These are phyloP conservation scores for Sebastolobus altivelis DNA, from an alignment of 2,797 vertebrate genomes.

Conservation along the genomic window DNA sequence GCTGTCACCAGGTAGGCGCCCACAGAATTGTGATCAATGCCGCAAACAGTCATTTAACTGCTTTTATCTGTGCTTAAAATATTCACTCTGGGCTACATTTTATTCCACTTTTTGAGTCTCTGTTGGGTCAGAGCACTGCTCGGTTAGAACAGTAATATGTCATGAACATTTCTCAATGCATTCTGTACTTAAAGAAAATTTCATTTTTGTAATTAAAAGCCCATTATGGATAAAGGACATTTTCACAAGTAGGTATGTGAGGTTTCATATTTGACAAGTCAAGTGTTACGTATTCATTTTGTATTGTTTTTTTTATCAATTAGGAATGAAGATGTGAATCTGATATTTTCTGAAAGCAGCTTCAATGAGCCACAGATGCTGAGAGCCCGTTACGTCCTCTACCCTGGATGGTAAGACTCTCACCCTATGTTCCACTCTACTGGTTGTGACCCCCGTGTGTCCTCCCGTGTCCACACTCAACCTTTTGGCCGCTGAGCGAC, in stretches of 20 bases:
- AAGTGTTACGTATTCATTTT: neutral
- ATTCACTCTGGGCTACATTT: slow-evolving; percentile 37
- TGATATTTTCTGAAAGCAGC: slow-evolving; percentile 92
- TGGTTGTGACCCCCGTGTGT: slow-evolving; percentile 23
- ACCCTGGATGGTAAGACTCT: slow-evolving; percentile 93
- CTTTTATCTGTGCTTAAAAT: slow-evolving; percentile 55
- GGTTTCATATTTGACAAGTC: neutral
- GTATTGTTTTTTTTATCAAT: neutral
- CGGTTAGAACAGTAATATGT: neutral
- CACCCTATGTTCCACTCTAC: neutral
- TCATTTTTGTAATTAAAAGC: neutral
- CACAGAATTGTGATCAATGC: slow-evolving; percentile 62
- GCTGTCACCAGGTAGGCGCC: slow-evolving; percentile 90
- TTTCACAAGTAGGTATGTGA: neutral
- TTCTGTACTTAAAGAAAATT: neutral
- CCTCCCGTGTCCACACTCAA: slow-evolving; percentile 40
- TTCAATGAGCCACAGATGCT: slow-evolving; percentile 93
- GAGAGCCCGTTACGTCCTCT: slow-evolving; percentile 93
- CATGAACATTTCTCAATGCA: neutral
- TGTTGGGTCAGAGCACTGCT: slow-evolving; percentile 31
- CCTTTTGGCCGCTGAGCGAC: slow-evolving; percentile 38
- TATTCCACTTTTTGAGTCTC: slow-evolving; percentile 1
- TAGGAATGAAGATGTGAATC: slow-evolving; percentile 93
- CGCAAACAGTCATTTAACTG: slow-evolving; percentile 53
- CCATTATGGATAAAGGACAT: neutral